A percentile compares a stretch with the other conserved stretches of the same genome.
Conservation (phyloP, 2,888 invertebrate genomes). For the Hydraecia micacea region DNA sequence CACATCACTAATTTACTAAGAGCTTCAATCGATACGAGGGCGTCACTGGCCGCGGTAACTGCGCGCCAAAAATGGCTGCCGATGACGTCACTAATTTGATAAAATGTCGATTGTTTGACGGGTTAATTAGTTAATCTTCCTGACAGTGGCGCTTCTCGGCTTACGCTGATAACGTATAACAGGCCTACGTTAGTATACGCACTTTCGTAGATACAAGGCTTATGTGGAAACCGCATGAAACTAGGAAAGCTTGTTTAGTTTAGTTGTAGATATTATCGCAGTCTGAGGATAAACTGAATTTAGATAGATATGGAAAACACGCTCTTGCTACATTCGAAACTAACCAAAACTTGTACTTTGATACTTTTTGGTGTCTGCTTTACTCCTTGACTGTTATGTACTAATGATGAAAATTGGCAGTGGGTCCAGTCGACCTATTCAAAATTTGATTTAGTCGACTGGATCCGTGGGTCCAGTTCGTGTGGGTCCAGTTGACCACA, state of each 20-base stretch:
- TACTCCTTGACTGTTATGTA: too few species aligned
- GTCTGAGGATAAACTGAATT: not conserved
- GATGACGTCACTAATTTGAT: conserved; percentile 69
- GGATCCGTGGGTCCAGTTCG: too few species aligned
- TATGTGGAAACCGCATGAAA: conserved; percentile 20
- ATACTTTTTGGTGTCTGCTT: too few species aligned
- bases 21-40: conserved; percentile 73
- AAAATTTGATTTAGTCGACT: too few species aligned
- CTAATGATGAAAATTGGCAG: too few species aligned
- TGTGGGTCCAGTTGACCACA: too few species aligned
- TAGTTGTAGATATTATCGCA: not conserved
- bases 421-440: too few species aligned
- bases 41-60: conserved; percentile 61
- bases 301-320: not conserved
- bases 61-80: conserved; percentile 63
- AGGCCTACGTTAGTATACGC: conserved; percentile 25
- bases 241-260: conserved; percentile 6
- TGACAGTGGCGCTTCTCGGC: conserved; percentile 61
- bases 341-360: not conserved
- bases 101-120: conserved; percentile 69
- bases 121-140: conserved; percentile 72
- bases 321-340: not conserved
- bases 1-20: conserved; percentile 82
- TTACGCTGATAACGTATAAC: conserved; percentile 56
- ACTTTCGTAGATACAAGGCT: conserved; percentile 27